A percentile compares a stretch with the other conserved stretches of the same genome.
These are phyloP conservation scores for Conomelus anceps DNA, from an alignment of 2,888 invertebrate genomes.

Conservation along the genomic window DNA sequence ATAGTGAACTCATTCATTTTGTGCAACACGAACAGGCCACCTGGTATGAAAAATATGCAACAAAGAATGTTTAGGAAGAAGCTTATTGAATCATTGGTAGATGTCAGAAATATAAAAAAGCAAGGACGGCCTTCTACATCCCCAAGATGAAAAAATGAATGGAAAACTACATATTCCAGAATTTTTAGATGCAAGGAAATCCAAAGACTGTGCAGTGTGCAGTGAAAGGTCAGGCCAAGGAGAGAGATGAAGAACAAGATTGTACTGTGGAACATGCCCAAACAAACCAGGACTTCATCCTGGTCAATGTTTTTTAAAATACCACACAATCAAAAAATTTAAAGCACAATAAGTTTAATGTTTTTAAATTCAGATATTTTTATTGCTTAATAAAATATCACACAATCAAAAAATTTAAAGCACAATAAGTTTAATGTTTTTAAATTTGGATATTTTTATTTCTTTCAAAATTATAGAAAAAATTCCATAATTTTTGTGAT, in stretches of 20 bases:
- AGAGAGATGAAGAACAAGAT: slow-evolving; percentile 12
- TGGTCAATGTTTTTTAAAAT: neutral
- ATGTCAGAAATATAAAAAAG: neutral
- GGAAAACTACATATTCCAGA: neutral
- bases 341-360: neutral
- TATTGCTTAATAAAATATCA: neutral
- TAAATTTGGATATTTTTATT: no score
- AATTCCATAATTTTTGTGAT: no score
- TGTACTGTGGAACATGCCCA: neutral
- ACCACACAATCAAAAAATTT: neutral
- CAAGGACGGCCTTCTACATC: neutral
- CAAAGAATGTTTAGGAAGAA: neutral
- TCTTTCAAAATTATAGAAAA: neutral
- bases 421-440: neutral
- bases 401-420: neutral
- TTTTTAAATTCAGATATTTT: no score
- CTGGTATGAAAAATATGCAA: neutral
- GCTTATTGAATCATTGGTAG: slow-evolving; percentile 1
- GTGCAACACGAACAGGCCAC: neutral
- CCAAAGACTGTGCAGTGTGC: slow-evolving; percentile 7
- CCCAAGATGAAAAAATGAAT: neutral
- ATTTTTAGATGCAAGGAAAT: neutral
- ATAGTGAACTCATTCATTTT: slow-evolving; percentile 1
- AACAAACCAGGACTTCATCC: neutral
- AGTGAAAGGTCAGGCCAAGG: neutral